Evolutionary conservation across 2,888 invertebrate genomes (phyloP), one percentile per base, ranked within the genome.

Genomic region (Scaptomyza tumidula): DNA sequence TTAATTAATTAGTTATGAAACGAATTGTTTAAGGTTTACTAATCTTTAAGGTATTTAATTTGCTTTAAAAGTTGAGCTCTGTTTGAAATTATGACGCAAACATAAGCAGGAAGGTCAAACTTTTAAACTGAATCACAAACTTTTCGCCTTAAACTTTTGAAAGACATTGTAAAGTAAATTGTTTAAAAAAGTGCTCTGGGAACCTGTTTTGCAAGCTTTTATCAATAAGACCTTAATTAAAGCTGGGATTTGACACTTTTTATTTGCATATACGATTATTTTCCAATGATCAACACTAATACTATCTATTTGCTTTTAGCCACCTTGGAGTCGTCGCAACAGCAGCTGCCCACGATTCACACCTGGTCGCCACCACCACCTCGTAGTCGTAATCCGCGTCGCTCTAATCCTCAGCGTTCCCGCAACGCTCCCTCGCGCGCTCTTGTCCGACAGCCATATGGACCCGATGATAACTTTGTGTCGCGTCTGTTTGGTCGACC

Each of bases 401-500:
- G 85, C 24, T 84, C 88, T 43, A 80, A 81, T 66, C 79, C 78
- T 0, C 78, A 76, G n/a, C 74, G 84, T 5, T 41, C 68, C 1
- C 80, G 87, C 0, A 70, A 78, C 35, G 41, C 71, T 1, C 29
- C 74, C 0, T 74, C 85, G 7, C 71, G 85, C 2, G 76, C 86
- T 6, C 5, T 89, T 9, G 80, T 71, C 5, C 80, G 89, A 0
- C 86, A 84, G 27, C 75, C 88, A 0, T 89, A 90, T 49, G 88
- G 89, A 6, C 87, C 88, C 16, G 79, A 89, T 6, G 89, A 91
- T 60, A 91, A 86, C 50, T 91, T 91, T 53, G 66, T 92, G 3
- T 82, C 89, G n/a, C 84, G 90, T 13, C 84, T 92, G 1, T 92
- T 92, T 49, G 90, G 91, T 3, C 86, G 92, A 0, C 92, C 92